Base-by-base conservation (phyloP, 2,113 vertebrate genomes). In the Columba livia region DNA sequence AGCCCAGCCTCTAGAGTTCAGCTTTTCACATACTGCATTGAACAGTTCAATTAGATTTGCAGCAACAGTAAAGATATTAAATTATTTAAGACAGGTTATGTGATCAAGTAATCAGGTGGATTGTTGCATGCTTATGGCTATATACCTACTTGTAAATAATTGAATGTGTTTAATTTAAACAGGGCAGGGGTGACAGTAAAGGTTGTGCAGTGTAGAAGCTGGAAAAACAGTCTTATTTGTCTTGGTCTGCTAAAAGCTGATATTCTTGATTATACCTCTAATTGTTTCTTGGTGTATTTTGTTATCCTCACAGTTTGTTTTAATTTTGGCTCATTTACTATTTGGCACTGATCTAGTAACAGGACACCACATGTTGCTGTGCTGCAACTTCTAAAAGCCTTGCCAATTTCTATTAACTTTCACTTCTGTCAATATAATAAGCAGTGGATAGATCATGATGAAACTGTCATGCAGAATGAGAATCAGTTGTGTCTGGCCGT, bases 241-340 rank as follows among this genome's bases (percentile, higher is more conserved):
- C 23, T 60, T 88, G 44, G 9, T 84, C 72, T 91, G n/a, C 12
- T 83, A 29, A 40, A 81, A 72, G 40, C 18, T 66, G 58, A 21
- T 79, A 65, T 53, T 34, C n/a, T 71, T 91, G 11, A 73, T 92
- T 89, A 24, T 28, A 84, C n/a, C 36, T 67, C 62, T 62, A 40
- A 44, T 72, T 91, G 32, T 75, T 62, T 69, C 64, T 71, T 69
- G 20, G 23, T 44, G n/a, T 86, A 50, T 70, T 91, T 84, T 88
- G 70, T 70, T 79, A 56, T 79, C 67, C 53, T 94, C 47, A 48
- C n/a, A 40, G 48, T 89, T 95, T 93, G 54, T 79, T 93, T 88
- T 77, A 31, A 60, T 78, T 90, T 93, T 85, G 78, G 20, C 77
- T 94, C 2, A 0, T 24, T 83, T 71, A 69, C n/a, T 60, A 17